A percentile compares a stretch with the other conserved stretches of the same genome.
Conservation (phyloP, 2,888 invertebrate species). For the Lottia scabra region DNA sequence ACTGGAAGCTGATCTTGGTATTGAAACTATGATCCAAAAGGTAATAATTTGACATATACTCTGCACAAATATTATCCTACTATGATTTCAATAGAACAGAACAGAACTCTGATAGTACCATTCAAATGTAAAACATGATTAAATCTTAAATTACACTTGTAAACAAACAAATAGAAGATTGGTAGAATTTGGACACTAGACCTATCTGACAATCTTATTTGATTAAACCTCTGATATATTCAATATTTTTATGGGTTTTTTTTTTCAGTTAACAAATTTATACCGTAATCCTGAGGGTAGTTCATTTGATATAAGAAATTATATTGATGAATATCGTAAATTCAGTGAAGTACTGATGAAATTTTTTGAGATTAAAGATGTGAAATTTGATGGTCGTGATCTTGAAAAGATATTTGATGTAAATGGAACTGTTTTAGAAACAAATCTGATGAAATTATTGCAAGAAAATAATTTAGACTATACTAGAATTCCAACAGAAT, state of each 20-base stretch:
- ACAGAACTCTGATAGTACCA: too few relatives aligned
- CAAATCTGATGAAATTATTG: slow-evolving; percentile 10
- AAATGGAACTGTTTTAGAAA: slow-evolving; percentile 18
- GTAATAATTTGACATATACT: slow-evolving; percentile 6
- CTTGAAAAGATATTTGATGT: slow-evolving; percentile 24
- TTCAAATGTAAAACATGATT: too few relatives aligned
- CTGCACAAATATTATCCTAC: too few relatives aligned
- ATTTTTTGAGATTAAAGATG: slow-evolving; percentile 18
- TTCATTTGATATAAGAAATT: slow-evolving; percentile 19
- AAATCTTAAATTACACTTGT: too few relatives aligned
- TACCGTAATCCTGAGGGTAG: neutral
- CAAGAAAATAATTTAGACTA: neutral
- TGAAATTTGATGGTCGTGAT: slow-evolving; percentile 30
- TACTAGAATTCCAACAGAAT: neutral
- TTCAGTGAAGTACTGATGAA: slow-evolving; percentile 20
- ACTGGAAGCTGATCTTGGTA: slow-evolving; percentile 27
- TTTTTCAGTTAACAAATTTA: too few relatives aligned
- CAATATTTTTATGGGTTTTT: too few relatives aligned
- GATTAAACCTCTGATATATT: too few relatives aligned
- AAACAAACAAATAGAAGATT: too few relatives aligned
- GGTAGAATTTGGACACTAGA: too few relatives aligned
- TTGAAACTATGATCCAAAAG: slow-evolving; percentile 23
- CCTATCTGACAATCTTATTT: too few relatives aligned
- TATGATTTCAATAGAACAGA: too few relatives aligned
- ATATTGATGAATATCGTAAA: slow-evolving; percentile 6